Base-by-base conservation (phyloP, 2,888 invertebrate genomes). In the Ormyrus labotus region DNA sequence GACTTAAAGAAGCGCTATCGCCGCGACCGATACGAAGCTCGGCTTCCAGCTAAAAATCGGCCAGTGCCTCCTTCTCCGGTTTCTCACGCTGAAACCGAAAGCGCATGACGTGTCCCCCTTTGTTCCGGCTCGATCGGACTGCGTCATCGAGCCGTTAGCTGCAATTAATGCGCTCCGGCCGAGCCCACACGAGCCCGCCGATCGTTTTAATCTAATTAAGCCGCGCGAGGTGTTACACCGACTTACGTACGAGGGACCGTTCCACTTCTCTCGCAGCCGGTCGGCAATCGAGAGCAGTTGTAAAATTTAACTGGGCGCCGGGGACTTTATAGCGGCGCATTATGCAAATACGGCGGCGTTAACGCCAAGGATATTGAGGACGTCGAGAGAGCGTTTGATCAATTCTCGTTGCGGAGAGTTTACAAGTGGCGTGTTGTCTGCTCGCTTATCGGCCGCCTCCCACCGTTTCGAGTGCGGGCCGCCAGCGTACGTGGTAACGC, bases 61-160 rank as follows among this genome's bases (percentile, higher is more conserved):
- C 11, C n/a, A 45, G 34, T 10, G 58, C 68, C 50, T 19, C n/a
- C 34, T 34, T 34, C 34, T 34, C 34, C 64, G 13, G 13, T 57
- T 34, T 50, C 75, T 63, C 67, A 48, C 64, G 58, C 48, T 8
- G 68, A 78, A 69, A 73, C 63, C 78, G 73, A 73, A 73, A 73
- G 78, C 51, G 60, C 10, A 60, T 78, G 71, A 78, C 77, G 77
- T 19, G 72, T 67, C 61, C 68, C 72, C 68, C 72, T 73, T 78
- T 73, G 72, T 73, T 68, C 45, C 68, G 34, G 50, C 57, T 48
- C 55, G 51, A 50, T 3, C 34, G 53, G 5, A 48, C 67, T 10
- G 47, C 61, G 68, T 68, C 55, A 55, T 53, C 64, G 75, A 5
- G 57, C 10, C 60, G 71, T n/a, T 53, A 64, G 19, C 13, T 60